A percentile compares a stretch with the other conserved stretches of the same genome.
phyloP scores from a whole-genome alignment of 2,888 invertebrate genomes.

The Ellobium chinense region DNA sequence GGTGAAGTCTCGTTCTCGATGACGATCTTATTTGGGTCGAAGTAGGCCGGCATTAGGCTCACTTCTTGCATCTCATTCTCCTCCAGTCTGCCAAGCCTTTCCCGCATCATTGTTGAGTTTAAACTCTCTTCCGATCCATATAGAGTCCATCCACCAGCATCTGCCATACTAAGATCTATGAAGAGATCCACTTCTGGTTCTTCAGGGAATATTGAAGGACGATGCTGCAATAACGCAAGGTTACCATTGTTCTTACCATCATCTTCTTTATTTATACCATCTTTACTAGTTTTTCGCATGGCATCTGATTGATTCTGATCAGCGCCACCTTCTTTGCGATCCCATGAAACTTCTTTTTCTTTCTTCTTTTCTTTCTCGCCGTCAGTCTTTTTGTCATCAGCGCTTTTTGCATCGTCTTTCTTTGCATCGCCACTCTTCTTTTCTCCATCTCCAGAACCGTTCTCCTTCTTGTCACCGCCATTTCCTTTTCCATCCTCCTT shows the following conservation, averaged over 20 bases:
- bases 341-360: constrained; percentile 21
- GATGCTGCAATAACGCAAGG: neutral
- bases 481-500: constrained; percentile 31
- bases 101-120: no score
- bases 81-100: no score
- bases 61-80: no score
- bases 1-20: no score
- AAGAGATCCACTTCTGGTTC: constrained; percentile 68
- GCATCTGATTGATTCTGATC: neutral
- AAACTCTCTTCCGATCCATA: constrained; percentile 63
- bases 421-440: constrained; percentile 32
- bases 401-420: constrained; percentile 7
- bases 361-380: constrained; percentile 45
- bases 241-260: constrained; percentile 26
- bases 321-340: constrained; percentile 8
- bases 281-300: neutral
- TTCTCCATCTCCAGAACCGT: constrained; percentile 36
- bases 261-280: neutral
- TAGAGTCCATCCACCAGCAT: constrained; percentile 59
- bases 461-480: constrained; percentile 30
- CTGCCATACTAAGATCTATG: constrained; percentile 63
- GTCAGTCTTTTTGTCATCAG: no score
- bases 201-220: neutral
- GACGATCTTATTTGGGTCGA: constrained; percentile 47
- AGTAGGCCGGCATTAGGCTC: constrained; percentile 51